Evolutionary conservation across 2,888 invertebrate species (phyloP), one percentile per base, ranked within the genome.

Genomic region (Tethea ocularis): DNA sequence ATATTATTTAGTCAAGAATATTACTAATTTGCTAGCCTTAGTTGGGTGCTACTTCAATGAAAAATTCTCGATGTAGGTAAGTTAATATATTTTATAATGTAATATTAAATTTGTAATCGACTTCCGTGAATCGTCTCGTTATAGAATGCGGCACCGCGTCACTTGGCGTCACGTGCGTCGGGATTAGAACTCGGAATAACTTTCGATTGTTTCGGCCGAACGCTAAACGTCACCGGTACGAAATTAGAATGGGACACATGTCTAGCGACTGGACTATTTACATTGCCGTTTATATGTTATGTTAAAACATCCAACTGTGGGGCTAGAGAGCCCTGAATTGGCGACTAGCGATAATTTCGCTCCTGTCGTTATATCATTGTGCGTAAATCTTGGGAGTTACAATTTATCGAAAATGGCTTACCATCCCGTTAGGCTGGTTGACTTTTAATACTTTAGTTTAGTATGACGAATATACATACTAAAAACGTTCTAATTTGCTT

Each of bases 181-280:
- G 80, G 84, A 72, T 84, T 84, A 84, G 83, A 86, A 87, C 89
- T 88, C 80, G 84, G 90, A 90, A 91, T 91, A 91, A 88, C 89
- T 89, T 86, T 84, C 86, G 87, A 90, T 91, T 91, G 91, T 91
- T 88, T 84, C 87, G 82, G 77, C 78, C 83, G 80, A 78, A 69
- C 67, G 68, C 69, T 80, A 75, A 82, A 86, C 90, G 88, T 88
- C 91, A 90, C 83, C 67, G 70, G 76, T 79, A 85, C 89, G 71
- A 78, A 90, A 82, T 87, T 91, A 91, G 91, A 88, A 78, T 77
- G 80, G 75, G 86, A 81, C 80, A 75, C 81, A 46, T 81, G 83
- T 83, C 84, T 84, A 80, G 78, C 74, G 68, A 68, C 73, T 76
- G 78, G 76, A 77, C 78, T 78, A 69, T 74, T 71, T 76, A 77